Percentiles rank a stretch among this genome's conserved stretches.
Evolutionary conservation across 2,888 invertebrate species (phyloP).

Genomic region (Oligia fasciuncula): DNA sequence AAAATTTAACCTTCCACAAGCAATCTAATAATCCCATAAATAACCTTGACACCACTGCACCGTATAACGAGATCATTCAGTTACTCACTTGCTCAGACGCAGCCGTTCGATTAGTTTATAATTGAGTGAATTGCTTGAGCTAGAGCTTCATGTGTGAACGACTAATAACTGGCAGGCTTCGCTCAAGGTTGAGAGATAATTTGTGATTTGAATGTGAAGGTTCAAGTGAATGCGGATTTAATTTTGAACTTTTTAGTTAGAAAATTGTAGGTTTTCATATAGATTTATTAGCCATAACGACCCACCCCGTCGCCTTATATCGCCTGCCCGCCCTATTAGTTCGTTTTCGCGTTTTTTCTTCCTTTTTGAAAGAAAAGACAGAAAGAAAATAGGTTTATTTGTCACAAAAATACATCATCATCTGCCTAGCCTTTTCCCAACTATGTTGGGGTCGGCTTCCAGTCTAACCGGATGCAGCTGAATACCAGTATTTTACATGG

Average conservation of each 20-base stretch:
- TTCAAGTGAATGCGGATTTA: not conserved
- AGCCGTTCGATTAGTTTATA: conserved; percentile 58
- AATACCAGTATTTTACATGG: too few relatives aligned
- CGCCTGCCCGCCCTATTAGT: too few relatives aligned
- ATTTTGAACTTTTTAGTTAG: not conserved
- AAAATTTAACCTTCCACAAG: not conserved
- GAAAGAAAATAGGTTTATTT: too few relatives aligned
- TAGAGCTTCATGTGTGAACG: conserved; percentile 34
- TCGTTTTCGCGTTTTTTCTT: not conserved
- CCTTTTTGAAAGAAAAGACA: too few relatives aligned
- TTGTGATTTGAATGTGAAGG: conserved; percentile 1
- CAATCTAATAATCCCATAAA: conserved; percentile 27
- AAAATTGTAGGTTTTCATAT: not conserved
- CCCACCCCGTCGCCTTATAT: too few relatives aligned
- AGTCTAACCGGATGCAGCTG: too few relatives aligned
- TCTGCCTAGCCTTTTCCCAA: too few relatives aligned
- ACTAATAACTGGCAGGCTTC: conserved; percentile 37
- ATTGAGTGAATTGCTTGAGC: conserved; percentile 57
- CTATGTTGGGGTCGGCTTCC: too few relatives aligned
- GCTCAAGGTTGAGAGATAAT: conserved; percentile 35
- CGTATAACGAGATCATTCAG: conserved; percentile 41
- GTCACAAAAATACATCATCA: too few relatives aligned
- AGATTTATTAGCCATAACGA: too few relatives aligned
- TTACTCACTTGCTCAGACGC: conserved; percentile 44
- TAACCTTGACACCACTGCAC: conserved; percentile 29